Conservation (phyloP, 1,140 invertebrate species). For the Calycopis cecrops region DNA sequence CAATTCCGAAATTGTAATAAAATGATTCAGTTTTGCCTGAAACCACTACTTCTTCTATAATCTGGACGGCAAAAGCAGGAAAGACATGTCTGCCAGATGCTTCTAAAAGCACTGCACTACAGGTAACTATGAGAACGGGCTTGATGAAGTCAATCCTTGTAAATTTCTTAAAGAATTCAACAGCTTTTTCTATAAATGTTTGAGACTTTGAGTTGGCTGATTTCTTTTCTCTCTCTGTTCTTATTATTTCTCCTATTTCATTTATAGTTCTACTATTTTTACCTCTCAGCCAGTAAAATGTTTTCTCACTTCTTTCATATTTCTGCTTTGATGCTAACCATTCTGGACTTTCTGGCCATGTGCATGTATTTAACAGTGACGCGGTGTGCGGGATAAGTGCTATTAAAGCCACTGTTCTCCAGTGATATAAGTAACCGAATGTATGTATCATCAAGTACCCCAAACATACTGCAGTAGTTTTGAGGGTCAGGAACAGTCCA, state of each 20-base stretch:
- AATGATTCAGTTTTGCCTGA: constrained; percentile 40
- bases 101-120: constrained; percentile 39
- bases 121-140: constrained; percentile 39
- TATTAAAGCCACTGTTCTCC: constrained; percentile 46
- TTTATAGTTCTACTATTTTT: constrained; percentile 25
- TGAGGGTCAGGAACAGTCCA: constrained; percentile 55
- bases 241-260: constrained; percentile 43
- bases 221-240: constrained; percentile 36
- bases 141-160: constrained; percentile 45
- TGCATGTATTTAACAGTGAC: constrained; percentile 36
- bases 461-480: constrained; percentile 46
- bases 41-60: constrained; percentile 43
- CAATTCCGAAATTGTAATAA: constrained; percentile 47
- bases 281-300: constrained; percentile 51
- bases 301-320: constrained; percentile 38
- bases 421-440: constrained; percentile 37
- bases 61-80: constrained; percentile 50
- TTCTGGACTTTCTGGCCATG: constrained; percentile 56
- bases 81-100: constrained; percentile 50
- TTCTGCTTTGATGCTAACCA: constrained; percentile 45
- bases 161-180: constrained; percentile 44
- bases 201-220: constrained; percentile 9
- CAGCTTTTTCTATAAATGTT: constrained; percentile 13
- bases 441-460: constrained; percentile 47
- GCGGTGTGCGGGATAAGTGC: constrained; percentile 32